Evolutionary conservation across 1,140 invertebrate species (phyloP), one percentile per base, ranked within the genome.

Genomic region (Pseudomyrmex gracilis): DNA sequence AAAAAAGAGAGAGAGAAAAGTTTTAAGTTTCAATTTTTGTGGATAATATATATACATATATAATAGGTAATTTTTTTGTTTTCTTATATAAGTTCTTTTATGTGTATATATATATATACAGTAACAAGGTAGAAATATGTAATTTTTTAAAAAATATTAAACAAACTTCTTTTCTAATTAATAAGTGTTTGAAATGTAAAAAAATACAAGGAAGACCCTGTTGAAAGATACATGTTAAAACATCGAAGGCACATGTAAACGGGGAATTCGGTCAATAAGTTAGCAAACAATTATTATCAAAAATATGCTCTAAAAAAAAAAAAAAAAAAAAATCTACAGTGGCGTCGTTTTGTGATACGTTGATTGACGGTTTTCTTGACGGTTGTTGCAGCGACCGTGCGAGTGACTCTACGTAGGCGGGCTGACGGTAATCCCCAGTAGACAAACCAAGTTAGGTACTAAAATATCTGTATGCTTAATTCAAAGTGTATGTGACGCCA

Each of bases 301-400:
- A 91, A 91, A 90, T 93, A 88, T 92, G 89, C 17, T 89, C 80
- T 90, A 85, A 73, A 90, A 68, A n/a, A n/a, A n/a, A n/a, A 60
- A 80, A 89, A 84, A n/a, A n/a, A 78, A 34, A 63, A 60, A 80
- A 89, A 84, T 89, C 91, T 71, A 88, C 90, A 90, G 87, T 88
- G 83, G 84, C 86, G 88, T 78, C 84, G 88, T 87, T 85, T 68
- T 89, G 61, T 90, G 77, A 89, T 83, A 92, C 86, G 86, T 87
- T 93, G 74, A 90, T 87, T 91, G 82, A 93, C 92, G 91, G 91
- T 90, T 86, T 90, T 93, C 92, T 90, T 94, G 84, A 94, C 93
- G 93, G 93, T 94, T 94, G 93, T 94, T 94, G 90, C 93, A 94
- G 93, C 93, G 93, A 94, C 93, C 93, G 93, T 94, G 90, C 91